These are phyloP conservation scores for Xestia c-nigrum DNA, from an alignment of 2,888 invertebrate species.

Conservation along the genomic window DNA sequence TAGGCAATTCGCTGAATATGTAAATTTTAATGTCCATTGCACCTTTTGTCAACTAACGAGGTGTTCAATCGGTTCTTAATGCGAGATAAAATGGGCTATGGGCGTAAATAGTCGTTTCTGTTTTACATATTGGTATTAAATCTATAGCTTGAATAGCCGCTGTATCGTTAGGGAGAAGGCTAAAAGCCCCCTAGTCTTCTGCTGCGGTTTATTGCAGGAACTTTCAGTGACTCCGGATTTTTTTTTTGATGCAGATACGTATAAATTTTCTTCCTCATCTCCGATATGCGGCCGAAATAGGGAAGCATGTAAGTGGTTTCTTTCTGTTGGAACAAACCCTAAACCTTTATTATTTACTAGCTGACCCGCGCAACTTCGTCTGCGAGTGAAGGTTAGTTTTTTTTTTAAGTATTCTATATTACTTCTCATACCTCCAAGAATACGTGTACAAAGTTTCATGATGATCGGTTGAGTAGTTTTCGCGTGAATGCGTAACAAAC, in stretches of 20 bases:
- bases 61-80: slow-evolving; percentile 47
- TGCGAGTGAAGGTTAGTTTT: too few relatives aligned
- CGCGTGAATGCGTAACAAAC: too few relatives aligned
- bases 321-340: not conserved
- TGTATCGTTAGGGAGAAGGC: not conserved
- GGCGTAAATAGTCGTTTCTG: slow-evolving; percentile 27
- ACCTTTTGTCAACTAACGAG: slow-evolving; percentile 43
- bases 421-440: too few relatives aligned
- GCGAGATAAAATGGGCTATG: slow-evolving; percentile 16
- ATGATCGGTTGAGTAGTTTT: too few relatives aligned
- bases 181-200: not conserved
- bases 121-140: slow-evolving; percentile 33
- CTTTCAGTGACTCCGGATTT: not conserved
- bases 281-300: not conserved
- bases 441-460: too few relatives aligned
- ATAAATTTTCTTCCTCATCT: not conserved
- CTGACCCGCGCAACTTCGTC: too few relatives aligned
- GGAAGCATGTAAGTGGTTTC: not conserved
- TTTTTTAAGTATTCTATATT: too few relatives aligned
- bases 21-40: slow-evolving; percentile 31
- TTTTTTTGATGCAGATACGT: not conserved
- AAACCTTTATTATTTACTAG: not conserved
- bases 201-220: not conserved
- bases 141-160: not conserved
- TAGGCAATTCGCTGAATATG: slow-evolving; percentile 43